Evolutionary conservation across 2,113 vertebrate species (phyloP).

Genomic region (Cariama cristata): DNA sequence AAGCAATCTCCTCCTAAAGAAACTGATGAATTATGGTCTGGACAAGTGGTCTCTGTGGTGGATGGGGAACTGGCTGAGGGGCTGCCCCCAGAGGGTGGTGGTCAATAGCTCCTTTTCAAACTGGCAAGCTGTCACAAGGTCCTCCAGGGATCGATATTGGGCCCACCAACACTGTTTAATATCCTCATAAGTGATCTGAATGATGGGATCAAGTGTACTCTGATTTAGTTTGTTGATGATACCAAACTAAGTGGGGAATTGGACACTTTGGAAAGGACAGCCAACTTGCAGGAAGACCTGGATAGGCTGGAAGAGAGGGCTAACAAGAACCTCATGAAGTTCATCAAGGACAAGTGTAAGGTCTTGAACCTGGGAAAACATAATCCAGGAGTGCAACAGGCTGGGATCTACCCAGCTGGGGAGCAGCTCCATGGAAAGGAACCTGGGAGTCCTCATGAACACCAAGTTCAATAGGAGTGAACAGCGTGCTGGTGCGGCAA

Average conservation of each 20-base stretch:
- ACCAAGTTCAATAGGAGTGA: neutral
- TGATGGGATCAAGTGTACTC: neutral
- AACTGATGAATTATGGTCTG: neutral
- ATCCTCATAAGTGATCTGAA: no score
- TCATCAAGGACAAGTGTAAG: no score
- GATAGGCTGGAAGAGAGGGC: neutral
- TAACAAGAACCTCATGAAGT: neutral
- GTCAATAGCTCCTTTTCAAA: neutral
- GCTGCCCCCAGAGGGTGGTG: neutral
- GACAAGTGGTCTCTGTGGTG: neutral
- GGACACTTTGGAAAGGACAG: no score
- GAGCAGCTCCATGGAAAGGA: neutral
- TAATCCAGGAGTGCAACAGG: neutral
- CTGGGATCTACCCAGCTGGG: neutral
- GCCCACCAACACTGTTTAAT: neutral
- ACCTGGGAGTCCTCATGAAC: neutral
- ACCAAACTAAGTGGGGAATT: no score
- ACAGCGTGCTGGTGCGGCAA: neutral
- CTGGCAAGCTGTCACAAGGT: neutral
- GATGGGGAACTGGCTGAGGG: no score
- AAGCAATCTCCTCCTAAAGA: neutral
- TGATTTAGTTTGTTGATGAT: no score
- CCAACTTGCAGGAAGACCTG: neutral
- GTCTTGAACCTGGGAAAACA: no score
- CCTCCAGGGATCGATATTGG: neutral